Percentiles rank a stretch among this genome's conserved stretches.
phyloP scores from a whole-genome alignment of 2,797 vertebrate species.

The Pipistrellus pygmaeus region DNA sequence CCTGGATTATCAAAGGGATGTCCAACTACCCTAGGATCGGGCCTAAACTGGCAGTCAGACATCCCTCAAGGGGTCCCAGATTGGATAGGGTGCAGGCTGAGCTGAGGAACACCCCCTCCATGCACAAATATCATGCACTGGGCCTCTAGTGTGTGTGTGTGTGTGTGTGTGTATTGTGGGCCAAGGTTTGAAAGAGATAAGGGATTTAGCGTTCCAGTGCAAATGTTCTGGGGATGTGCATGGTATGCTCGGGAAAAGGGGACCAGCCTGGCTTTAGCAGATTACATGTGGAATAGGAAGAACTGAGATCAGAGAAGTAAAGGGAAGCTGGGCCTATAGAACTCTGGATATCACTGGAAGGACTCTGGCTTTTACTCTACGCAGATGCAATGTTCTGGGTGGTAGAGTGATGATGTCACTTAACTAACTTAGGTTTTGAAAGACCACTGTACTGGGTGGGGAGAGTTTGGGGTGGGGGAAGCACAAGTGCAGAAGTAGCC shows the following conservation, averaged over 20 bases:
- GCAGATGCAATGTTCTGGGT: not conserved
- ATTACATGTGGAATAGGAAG: not conserved
- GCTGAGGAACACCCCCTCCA: too few species aligned
- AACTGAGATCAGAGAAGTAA: not conserved
- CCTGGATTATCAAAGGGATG: too few species aligned
- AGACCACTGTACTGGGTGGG: not conserved
- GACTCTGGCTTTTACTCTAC: not conserved
- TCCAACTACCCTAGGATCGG: too few species aligned
- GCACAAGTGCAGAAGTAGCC: not conserved
- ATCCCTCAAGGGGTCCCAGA: too few species aligned
- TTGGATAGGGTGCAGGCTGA: too few species aligned
- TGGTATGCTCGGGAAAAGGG: not conserved
- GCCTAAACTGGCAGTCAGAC: too few species aligned
- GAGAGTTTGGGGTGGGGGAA: not conserved
- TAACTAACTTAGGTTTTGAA: not conserved
- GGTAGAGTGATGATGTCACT: not conserved
- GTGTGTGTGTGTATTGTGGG: not conserved
- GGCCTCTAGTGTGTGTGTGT: too few species aligned
- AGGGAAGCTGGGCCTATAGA: not conserved
- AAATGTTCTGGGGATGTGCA: not conserved
- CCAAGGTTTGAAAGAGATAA: not conserved
- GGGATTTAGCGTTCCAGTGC: not conserved
- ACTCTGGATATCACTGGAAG: not conserved
- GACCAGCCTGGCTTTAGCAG: not conserved
- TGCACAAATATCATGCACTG: too few species aligned